These are phyloP conservation scores for Sus cebifrons DNA, from an alignment of 2,797 vertebrate genomes.

Conservation along the genomic window DNA sequence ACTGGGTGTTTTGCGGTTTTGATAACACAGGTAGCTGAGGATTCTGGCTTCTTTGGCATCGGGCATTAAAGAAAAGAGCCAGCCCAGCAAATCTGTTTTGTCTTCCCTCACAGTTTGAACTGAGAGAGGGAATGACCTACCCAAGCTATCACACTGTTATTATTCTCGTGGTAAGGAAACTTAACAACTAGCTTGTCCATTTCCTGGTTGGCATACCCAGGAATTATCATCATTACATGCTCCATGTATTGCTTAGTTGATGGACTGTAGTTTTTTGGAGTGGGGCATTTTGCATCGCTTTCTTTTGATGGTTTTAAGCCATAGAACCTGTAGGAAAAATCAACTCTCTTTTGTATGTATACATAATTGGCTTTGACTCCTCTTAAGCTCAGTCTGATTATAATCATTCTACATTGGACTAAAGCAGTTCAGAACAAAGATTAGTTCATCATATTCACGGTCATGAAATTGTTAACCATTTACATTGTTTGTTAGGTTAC, in stretches of 20 bases:
- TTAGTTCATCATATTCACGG: slow-evolving; percentile 64
- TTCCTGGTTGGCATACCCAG: slow-evolving; percentile 83
- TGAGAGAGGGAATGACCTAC: slow-evolving; percentile 73
- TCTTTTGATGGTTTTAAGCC: slow-evolving; percentile 84
- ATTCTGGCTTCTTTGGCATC: slow-evolving; percentile 62
- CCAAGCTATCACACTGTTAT: slow-evolving; percentile 67
- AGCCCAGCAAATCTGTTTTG: slow-evolving; percentile 69
- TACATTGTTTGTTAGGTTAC: slow-evolving; percentile 56
- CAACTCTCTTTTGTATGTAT: slow-evolving; percentile 76
- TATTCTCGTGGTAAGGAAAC: slow-evolving; percentile 82
- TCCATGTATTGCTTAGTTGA: slow-evolving; percentile 85
- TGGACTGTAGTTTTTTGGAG: slow-evolving; percentile 85
- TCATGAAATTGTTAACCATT: slow-evolving; percentile 51
- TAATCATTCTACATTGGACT: slow-evolving; percentile 80
- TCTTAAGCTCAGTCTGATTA: slow-evolving; percentile 77
- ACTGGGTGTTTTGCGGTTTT: slow-evolving; percentile 15
- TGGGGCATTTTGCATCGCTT: slow-evolving; percentile 82
- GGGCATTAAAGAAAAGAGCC: slow-evolving; percentile 62
- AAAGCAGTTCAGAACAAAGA: slow-evolving; percentile 83
- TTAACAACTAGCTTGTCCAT: slow-evolving; percentile 78
- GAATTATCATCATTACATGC: slow-evolving; percentile 78
- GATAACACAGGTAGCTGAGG: not conserved
- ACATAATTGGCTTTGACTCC: slow-evolving; percentile 70
- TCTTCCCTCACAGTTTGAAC: slow-evolving; percentile 58
- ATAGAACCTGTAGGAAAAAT: slow-evolving; percentile 79